Base-by-base conservation (phyloP, 2,113 vertebrate genomes). In the Trematomus loennbergii region DNA sequence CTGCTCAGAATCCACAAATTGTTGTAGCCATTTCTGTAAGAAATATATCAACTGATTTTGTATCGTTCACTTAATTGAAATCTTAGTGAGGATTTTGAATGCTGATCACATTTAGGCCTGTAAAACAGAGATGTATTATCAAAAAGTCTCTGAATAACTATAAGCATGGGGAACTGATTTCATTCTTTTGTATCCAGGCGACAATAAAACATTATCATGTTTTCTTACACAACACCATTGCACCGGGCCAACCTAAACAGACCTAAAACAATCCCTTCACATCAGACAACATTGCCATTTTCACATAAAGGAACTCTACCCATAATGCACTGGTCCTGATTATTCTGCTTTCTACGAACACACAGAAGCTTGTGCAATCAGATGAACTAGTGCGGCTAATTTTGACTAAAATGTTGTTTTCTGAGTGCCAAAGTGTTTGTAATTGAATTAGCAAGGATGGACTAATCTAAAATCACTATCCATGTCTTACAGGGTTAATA, bases 221-320 rank as follows among this genome's bases (percentile, higher is more conserved):
- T 87, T 79, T 76, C 62, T 57, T 75, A 72, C 63, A 63, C 50
- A 90, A 86, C 67, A 68, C n/a, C 16, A 25, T 66, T 75, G 45
- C 20, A 40, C 57, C 7, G 4, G 4, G 83, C 75, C 82, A 85
- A 90, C 46, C 40, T 87, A 20, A 88, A 88, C 69, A 79, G 45
- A 61, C 68, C 46, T 9, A 61, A 79, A 85, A 90, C 81, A 89
- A 86, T 78, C 71, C 78, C 10, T 57, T 86, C 54, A 82, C 46
- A 88, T 88, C 87, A 78, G 79, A 90, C 87, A 82, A 77, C 79
- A 10, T n/a, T 15, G 60, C 12, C 46, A 8, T 85, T 81, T 90
- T 79, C 9, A 85, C 54, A 72, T 59, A 75, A 54, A 69, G 61
- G 46, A 81, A 33, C 53, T 46, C 54, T 65, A 12, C 29, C 54